Evolutionary conservation across 2,888 invertebrate species (phyloP).

Genomic region (Leptopilina drosophilae): DNA sequence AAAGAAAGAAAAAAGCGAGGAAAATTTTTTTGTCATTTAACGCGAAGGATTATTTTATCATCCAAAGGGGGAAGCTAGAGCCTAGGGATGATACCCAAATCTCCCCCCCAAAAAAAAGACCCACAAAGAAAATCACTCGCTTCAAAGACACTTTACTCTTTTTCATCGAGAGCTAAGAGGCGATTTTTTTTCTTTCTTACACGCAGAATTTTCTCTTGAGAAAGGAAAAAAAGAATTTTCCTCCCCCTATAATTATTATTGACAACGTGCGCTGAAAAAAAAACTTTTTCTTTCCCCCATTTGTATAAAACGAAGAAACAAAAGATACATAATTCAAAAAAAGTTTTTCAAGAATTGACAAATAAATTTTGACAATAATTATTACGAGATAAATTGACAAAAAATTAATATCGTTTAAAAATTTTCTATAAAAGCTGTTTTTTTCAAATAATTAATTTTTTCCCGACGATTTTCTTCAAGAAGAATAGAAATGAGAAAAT

Average conservation of each 20-base stretch:
- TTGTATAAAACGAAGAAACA: no score
- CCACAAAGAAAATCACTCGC: not conserved
- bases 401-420: no score
- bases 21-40: slow-evolving; percentile 15
- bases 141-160: not conserved
- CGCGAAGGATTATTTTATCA: not conserved
- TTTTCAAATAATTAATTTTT: no score
- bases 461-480: no score
- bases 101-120: slow-evolving; percentile 3
- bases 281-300: not conserved
- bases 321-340: no score
- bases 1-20: not conserved
- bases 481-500: no score
- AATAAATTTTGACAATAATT: slow-evolving; percentile 9
- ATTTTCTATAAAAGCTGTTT: no score
- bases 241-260: not conserved
- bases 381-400: no score
- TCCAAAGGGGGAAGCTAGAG: not conserved
- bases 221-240: not conserved
- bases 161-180: slow-evolving; percentile 7
- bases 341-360: not conserved
- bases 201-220: not conserved
- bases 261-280: slow-evolving; percentile 6
- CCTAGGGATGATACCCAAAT: slow-evolving; percentile 36
- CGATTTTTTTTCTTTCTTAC: not conserved